Conservation (phyloP, 2,888 invertebrate species). For the Hermaeophaga mercurialis region DNA sequence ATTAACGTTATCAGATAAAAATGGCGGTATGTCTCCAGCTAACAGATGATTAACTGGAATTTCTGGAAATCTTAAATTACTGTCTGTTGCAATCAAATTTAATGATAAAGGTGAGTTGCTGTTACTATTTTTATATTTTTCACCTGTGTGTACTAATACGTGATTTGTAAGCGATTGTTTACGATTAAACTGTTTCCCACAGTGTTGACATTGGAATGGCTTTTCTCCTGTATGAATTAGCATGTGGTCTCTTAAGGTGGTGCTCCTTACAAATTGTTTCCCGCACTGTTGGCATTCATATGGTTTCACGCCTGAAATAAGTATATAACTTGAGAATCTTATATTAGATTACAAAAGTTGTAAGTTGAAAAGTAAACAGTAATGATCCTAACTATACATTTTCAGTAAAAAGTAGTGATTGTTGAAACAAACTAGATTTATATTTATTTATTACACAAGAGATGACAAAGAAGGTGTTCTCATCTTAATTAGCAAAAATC, state of each 20-base stretch:
- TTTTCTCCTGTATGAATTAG: constrained; percentile 45
- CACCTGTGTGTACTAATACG: constrained; percentile 33
- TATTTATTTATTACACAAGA: no score
- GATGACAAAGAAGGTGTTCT: no score
- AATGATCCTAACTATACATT: no score
- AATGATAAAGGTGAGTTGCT: not conserved
- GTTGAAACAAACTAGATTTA: no score
- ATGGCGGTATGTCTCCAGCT: not conserved
- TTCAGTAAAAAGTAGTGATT: no score
- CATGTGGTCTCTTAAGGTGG: constrained; percentile 46
- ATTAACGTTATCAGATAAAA: not conserved
- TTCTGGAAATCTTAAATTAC: constrained; percentile 11
- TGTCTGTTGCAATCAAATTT: constrained; percentile 9
- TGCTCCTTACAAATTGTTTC: constrained; percentile 45
- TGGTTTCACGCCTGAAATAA: constrained; percentile 15
- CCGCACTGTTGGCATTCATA: constrained; percentile 44
- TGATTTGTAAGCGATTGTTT: constrained; percentile 38
- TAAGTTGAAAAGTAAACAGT: no score
- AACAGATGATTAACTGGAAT: constrained; percentile 9
- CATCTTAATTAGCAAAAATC: no score
- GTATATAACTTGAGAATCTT: no score
- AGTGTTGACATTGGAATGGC: constrained; percentile 46
- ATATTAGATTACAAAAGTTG: no score
- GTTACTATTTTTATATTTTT: constrained; percentile 17
- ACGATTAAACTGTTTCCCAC: constrained; percentile 42